Percentiles rank a stretch among this genome's conserved stretches.
These are phyloP conservation scores for Ditylenchus dipsaci DNA, from an alignment of 1,140 invertebrate genomes.

Conservation along the genomic window DNA sequence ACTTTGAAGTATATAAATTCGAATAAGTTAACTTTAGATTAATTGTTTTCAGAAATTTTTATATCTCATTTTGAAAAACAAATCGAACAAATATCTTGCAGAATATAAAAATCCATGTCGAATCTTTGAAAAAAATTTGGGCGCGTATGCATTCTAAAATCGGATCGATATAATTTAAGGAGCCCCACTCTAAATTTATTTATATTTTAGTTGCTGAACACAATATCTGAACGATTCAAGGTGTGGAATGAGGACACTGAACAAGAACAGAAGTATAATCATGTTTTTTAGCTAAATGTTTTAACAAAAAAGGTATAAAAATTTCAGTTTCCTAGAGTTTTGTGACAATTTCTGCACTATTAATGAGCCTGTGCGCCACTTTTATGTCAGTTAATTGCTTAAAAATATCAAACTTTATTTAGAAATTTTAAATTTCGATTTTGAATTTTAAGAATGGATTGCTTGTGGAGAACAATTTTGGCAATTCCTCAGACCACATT, in stretches of 20 bases:
- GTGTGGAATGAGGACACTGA: slow-evolving; percentile 35
- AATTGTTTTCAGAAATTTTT: too few relatives aligned
- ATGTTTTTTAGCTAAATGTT: slow-evolving; percentile 24
- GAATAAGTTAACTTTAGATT: too few relatives aligned
- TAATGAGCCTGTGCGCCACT: slow-evolving; percentile 56
- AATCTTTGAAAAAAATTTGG: too few relatives aligned
- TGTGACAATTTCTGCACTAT: slow-evolving; percentile 53
- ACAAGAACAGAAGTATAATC: slow-evolving; percentile 37
- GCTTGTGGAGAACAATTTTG: slow-evolving; percentile 40
- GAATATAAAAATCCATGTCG: neutral
- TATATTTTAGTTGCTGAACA: slow-evolving; percentile 45
- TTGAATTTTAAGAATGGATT: slow-evolving; percentile 44
- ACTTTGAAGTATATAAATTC: too few relatives aligned
- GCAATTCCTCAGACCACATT: slow-evolving; percentile 44
- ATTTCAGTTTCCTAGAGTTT: neutral
- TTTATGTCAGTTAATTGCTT: slow-evolving; percentile 49
- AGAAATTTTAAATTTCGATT: too few relatives aligned
- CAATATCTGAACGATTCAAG: slow-evolving; percentile 42
- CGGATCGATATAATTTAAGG: too few relatives aligned
- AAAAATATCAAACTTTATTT: too few relatives aligned
- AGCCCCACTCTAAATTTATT: neutral
- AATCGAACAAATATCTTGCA: neutral
- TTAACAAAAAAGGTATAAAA: too few relatives aligned
- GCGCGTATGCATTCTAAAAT: too few relatives aligned
- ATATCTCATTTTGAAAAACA: too few relatives aligned